Base-by-base conservation (phyloP, 2,113 vertebrate species). In the Opisthocomus hoazin region DNA sequence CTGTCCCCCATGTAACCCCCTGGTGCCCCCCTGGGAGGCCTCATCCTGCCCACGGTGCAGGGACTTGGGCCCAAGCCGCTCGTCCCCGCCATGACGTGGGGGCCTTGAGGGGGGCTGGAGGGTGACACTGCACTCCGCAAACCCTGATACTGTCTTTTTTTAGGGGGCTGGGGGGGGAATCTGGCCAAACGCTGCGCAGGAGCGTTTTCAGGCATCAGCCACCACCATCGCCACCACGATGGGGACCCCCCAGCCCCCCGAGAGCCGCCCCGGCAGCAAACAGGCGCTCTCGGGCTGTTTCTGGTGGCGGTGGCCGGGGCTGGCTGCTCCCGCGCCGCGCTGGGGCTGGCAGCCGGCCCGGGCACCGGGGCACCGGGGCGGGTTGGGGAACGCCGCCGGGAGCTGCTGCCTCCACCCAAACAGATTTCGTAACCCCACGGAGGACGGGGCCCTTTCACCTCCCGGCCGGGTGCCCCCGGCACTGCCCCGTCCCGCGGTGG, bases 341-440 rank as follows among this genome's bases (percentile, higher is more conserved):
- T 21, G 79, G 91, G 66, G 76, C 65, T 93, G 88, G 90, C 93
- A 37, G 60, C 81, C 3, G 20, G 84, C 96, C 93, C 48, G 27
- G 80, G 56, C 58, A 79, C 74, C 53, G 51, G 74, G 82, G 51
- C 51, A 69, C 32, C 0, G 46, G 79, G 94, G 89, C 68, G 89
- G 91, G 77, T 78, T 95, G 68, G 86, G 91, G 91, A 90, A 39
- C 68, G 53, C 51, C 9, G 57, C 83, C 45, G 60, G n/a, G 60
- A 80, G 51, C 87, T 36, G 34, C 90, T 73, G 50, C 77, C 93
- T 93, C 95, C 80, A 70, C 94, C 92, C 89, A 71, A 85, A 81
- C 88, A 65, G 17, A 82, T 97, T 96, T 95, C 51, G 54, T 95
- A 95, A 97, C 79, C 63, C 53, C 16, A 13, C 36, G 2, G 57